Conservation (phyloP, 64 coral and sea anemone species). For the Dendrophyllia cribrosa region DNA sequence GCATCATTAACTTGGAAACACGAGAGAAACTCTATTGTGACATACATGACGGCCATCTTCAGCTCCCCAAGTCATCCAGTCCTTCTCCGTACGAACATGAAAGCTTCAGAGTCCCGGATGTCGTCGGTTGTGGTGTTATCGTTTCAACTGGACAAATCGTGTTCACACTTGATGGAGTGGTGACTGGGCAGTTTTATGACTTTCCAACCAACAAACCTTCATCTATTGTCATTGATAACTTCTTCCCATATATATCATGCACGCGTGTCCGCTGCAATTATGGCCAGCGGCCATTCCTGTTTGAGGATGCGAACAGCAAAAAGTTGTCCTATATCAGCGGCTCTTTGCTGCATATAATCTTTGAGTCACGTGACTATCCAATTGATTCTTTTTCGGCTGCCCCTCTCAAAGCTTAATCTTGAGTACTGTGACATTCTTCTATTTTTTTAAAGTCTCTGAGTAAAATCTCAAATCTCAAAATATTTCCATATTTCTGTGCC, state of each 20-base stretch:
- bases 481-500: no score
- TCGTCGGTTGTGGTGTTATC: constrained; percentile 93
- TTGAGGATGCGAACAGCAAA: constrained; percentile 81
- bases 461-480: no score
- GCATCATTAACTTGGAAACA: constrained; percentile 65
- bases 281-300: constrained; percentile 90
- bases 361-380: not conserved
- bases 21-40: constrained; percentile 90
- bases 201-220: constrained; percentile 58
- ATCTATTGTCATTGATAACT: constrained; percentile 39
- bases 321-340: constrained; percentile 48
- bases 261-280: constrained; percentile 89
- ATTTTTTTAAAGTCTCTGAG: no score
- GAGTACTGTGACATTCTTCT: no score
- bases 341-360: constrained; percentile 65
- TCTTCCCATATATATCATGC: constrained; percentile 86
- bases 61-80: constrained; percentile 62
- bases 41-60: constrained; percentile 76
- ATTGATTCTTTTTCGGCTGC: no score
- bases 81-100: constrained; percentile 63
- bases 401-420: no score
- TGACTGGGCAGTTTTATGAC: constrained; percentile 74
- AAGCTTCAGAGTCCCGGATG: constrained; percentile 81
- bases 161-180: constrained; percentile 94
- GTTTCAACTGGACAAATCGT: constrained; percentile 84